Evolutionary conservation across 2,797 vertebrate species (phyloP), one percentile per base, ranked within the genome.

Genomic region (Karalla daura): DNA sequence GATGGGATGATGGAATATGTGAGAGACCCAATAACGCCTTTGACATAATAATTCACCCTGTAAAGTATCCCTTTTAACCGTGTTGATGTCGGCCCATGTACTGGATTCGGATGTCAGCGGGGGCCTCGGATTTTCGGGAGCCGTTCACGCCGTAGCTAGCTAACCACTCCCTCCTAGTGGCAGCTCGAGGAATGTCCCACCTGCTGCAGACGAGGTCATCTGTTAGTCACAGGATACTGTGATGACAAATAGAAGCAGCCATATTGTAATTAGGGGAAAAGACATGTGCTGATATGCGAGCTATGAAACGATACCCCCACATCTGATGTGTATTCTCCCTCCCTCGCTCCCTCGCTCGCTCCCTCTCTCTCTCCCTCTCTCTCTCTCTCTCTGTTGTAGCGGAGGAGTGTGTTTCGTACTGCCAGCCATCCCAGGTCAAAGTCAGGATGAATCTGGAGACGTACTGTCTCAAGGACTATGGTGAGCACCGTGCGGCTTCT

Each of bases 401-500:
- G 51, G 94, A 95, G 55, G 95, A 95, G 85, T 97, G 96, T 52
- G 84, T 92, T 40, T 94, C 92, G 8, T 95, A 96, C 75, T 97
- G 96, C 84, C 93, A 94, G 51, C 89, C 90, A 0, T 93, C 95
- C 27, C 94, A 93, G 79, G 90, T 86, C 47, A 94, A 94, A 83
- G 94, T 97, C 63, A 92, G 73, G 77, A 97, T 97, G 96, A 95
- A 93, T 85, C 86, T 96, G 74, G 90, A 90, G 80, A 95, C 92
- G 1, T 97, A 95, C 86, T 97, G 96, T 87, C 93, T 94, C 66
- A 96, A 96, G 75, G 95, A 96, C 63, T 96, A 95, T 0, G 94
- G 96, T 97, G 81, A 83, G 94, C 43, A 39, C 46, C 32, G 1
- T 14, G n/a, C n/a, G n/a, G n/a, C n/a, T n/a, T n/a, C n/a, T n/a